Evolutionary conservation across 2,888 invertebrate species (phyloP), one percentile per base, ranked within the genome.

Genomic region (Scaptomyza reducta): DNA sequence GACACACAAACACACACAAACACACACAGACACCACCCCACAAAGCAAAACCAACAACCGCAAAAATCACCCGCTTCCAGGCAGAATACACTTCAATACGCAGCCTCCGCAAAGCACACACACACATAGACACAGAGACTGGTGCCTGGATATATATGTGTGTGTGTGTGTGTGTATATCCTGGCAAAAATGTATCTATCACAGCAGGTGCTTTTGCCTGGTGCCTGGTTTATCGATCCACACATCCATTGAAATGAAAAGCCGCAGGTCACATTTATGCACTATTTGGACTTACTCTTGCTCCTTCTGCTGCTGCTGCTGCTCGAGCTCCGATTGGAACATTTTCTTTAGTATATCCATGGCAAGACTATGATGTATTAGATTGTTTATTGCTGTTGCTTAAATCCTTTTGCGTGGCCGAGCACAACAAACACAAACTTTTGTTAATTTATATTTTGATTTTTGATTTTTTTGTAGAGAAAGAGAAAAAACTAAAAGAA

Each of bases 311-410:
- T 31, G 31, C 35, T 73, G 70, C 31, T 38, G 31, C 67, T 81
- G 56, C 41, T 80, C 78, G 16, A 69, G 41, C 45, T 81, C 75
- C 53, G 82, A 73, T 70, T 87, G 65, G 74, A 86, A 86, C 86
- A 86, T 86, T 85, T 87, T 86, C 80, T 82, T 86, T n/a, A 86
- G 70, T 56, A 86, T 85, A 76, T 86, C 86, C 86, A 86, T 86
- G 9, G 35, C 62, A n/a, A 45, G 10, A 4, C 31, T 56, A 22
- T 29, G n/a, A n/a, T 33, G 47, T 50, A n/a, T 38, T 46, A 22
- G 27, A n/a, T 62, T 65, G 14, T 13, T 66, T 66, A 13, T 50
- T 54, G 44, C 44, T 59, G 42, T 33, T 10, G 33, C n/a, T 47
- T 47, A 18, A 47, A 38, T 54, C 42, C 47, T 69, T 69, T 68